Conservation (phyloP, 2,888 invertebrate genomes). For the Drosophila anceps region DNA sequence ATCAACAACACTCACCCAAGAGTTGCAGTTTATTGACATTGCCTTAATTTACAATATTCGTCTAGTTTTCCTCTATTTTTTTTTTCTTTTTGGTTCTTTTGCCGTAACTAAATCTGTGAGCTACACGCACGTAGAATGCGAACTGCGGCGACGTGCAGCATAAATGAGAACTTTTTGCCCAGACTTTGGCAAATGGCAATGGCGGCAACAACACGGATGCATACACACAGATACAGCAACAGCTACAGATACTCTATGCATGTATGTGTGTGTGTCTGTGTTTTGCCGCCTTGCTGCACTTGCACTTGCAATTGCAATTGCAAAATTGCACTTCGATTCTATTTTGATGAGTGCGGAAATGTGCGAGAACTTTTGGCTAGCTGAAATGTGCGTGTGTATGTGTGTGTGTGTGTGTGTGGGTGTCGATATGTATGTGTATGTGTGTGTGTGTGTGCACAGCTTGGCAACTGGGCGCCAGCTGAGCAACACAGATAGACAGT, state of each 20-base stretch:
- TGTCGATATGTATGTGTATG: neutral
- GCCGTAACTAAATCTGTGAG: slow-evolving; percentile 64
- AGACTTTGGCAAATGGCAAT: slow-evolving; percentile 57
- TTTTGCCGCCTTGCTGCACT: slow-evolving; percentile 39
- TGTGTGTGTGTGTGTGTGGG: slow-evolving; percentile 22
- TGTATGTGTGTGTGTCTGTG: slow-evolving; percentile 17
- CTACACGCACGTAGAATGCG: slow-evolving; percentile 74
- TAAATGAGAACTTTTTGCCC: slow-evolving; percentile 70
- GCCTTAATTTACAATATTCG: slow-evolving; percentile 1
- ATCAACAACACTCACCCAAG: slow-evolving; percentile 30
- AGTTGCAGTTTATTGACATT: slow-evolving; percentile 19
- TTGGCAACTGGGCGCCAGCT: slow-evolving; percentile 9
- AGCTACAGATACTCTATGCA: slow-evolving; percentile 27
- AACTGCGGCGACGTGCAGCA: slow-evolving; percentile 67
- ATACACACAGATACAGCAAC: slow-evolving; percentile 25
- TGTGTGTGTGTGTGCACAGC: slow-evolving; percentile 6
- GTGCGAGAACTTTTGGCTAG: slow-evolving; percentile 66
- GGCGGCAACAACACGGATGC: slow-evolving; percentile 73
- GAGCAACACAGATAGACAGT: slow-evolving; percentile 56
- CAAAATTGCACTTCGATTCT: slow-evolving; percentile 55
- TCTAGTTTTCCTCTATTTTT: neutral
- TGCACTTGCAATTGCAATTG: slow-evolving; percentile 62
- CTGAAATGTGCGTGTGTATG: slow-evolving; percentile 12
- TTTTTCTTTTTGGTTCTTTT: slow-evolving; percentile 12
- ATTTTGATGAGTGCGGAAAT: slow-evolving; percentile 76